These are phyloP conservation scores for Dorcus parallelipipedus DNA, from an alignment of 2,888 invertebrate genomes.

Conservation along the genomic window DNA sequence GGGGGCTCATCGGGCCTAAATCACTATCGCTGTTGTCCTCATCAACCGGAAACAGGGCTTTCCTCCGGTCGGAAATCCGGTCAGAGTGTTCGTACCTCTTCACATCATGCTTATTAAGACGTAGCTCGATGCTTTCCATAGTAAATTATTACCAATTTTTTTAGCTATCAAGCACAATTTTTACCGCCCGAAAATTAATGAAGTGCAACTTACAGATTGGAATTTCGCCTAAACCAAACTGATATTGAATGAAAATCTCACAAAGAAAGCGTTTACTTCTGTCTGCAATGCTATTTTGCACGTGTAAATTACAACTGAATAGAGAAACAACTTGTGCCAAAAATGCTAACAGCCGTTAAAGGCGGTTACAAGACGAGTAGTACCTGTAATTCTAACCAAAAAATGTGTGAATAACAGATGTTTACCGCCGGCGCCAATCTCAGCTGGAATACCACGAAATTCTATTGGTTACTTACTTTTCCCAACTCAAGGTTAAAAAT, in stretches of 20 bases:
- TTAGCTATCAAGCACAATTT: too few species aligned
- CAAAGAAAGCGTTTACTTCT: too few species aligned
- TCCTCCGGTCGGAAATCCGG: conserved; percentile 59
- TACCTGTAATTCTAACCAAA: conserved; percentile 20
- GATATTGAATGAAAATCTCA: too few species aligned
- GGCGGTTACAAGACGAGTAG: conserved; percentile 17
- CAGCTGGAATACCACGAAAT: not conserved
- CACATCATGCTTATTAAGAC: conserved; percentile 10
- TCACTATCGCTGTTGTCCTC: conserved; percentile 49
- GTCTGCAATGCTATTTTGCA: too few species aligned
- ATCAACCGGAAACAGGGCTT: conserved; percentile 54
- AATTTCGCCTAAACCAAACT: too few species aligned
- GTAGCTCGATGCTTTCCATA: not conserved
- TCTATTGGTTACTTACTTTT: not conserved
- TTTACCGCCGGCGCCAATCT: conserved; percentile 25
- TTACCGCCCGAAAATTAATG: too few species aligned
- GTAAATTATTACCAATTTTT: not conserved
- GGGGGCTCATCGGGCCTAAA: conserved; percentile 57
- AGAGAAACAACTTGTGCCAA: not conserved
- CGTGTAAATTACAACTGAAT: too few species aligned
- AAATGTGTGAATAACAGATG: conserved; percentile 15
- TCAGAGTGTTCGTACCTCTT: conserved; percentile 49
- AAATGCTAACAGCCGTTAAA: conserved; percentile 10
- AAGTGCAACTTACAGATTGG: too few species aligned
- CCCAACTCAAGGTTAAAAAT: too few species aligned